Evolutionary conservation across 2,113 vertebrate species (phyloP).

Genomic region (Crotophaga sulcirostris): DNA sequence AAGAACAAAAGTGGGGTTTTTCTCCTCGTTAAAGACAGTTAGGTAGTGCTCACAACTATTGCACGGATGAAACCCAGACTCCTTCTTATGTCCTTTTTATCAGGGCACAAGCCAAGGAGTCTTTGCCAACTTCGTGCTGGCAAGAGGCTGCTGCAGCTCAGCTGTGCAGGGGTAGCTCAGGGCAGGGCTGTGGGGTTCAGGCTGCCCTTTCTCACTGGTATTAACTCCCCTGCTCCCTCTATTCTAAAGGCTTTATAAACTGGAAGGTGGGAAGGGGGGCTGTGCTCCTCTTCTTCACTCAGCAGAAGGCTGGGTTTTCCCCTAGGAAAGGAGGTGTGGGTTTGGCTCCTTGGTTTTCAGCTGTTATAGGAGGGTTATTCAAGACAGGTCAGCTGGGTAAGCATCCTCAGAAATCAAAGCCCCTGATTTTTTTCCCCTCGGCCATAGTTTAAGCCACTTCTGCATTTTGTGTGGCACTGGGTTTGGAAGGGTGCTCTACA

Average conservation of each 20-base stretch:
- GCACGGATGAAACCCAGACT: not conserved
- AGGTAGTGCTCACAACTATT: not conserved
- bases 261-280: not conserved
- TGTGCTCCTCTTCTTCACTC: not conserved
- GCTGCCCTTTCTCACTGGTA: not conserved
- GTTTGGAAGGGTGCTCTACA: not conserved
- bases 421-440: not conserved
- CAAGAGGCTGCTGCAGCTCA: not conserved
- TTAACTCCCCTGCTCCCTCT: not conserved
- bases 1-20: not conserved
- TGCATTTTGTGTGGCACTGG: not conserved
- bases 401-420: not conserved
- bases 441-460: not conserved
- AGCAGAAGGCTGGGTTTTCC: not conserved
- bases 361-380: not conserved
- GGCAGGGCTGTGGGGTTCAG: not conserved
- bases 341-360: not conserved
- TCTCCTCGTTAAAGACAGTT: not conserved
- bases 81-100: not conserved
- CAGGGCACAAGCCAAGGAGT: accelerated
- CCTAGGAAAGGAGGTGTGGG: not conserved
- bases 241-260: not conserved
- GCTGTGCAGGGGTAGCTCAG: not conserved
- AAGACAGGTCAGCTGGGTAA: not conserved
- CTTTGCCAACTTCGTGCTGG: not conserved